Evolutionary conservation across 35 echinoderm and acorn worm species (phyloP).

Genomic region (Heliocidaris erythrogramma): DNA sequence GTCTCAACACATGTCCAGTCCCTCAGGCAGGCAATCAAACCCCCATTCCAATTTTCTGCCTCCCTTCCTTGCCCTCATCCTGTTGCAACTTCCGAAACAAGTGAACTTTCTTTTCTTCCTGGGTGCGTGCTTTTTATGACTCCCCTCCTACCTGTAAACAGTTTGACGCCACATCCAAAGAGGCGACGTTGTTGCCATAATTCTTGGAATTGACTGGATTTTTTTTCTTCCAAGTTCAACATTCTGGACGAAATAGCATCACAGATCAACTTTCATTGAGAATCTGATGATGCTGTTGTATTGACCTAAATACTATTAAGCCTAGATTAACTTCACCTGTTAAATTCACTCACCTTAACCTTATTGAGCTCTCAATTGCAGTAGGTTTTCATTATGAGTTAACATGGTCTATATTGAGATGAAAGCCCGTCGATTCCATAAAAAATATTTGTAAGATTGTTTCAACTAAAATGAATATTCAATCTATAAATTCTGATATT

Average conservation of each 20-base stretch:
- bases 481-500: background rate
- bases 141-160: background rate
- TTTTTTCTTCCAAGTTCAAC: background rate
- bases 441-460: background rate
- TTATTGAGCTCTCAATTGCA: background rate
- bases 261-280: constrained; percentile 1
- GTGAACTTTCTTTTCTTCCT: background rate
- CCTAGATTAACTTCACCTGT: background rate
- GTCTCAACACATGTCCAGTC: constrained; percentile 10
- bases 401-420: background rate
- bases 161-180: background rate
- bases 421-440: background rate
- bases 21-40: constrained; percentile 14
- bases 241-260: background rate
- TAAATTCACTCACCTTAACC: background rate
- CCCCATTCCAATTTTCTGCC: background rate
- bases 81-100: background rate
- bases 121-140: background rate
- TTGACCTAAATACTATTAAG: constrained; percentile 18
- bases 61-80: background rate
- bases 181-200: background rate
- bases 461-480: background rate
- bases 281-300: background rate
- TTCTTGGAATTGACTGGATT: background rate
- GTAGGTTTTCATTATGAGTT: background rate